Percentiles rank a stretch among this genome's conserved stretches.
Conservation (phyloP, 1,140 invertebrate species). For the Wiebesia pumilae region DNA sequence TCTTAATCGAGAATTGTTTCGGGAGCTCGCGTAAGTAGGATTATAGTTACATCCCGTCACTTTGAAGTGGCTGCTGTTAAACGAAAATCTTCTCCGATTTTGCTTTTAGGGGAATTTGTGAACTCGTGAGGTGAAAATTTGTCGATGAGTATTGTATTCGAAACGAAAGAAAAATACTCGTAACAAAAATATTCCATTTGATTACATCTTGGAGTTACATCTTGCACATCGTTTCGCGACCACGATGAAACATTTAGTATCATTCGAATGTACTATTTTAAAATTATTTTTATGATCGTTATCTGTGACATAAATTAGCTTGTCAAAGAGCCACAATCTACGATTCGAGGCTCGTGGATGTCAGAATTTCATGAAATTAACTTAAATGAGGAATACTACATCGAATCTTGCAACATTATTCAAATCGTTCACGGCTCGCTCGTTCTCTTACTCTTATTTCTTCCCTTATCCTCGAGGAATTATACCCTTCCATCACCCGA, state of each 20-base stretch:
- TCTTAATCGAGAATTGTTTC: neutral
- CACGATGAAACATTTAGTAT: neutral
- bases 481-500: slow-evolving; percentile 33
- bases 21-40: neutral
- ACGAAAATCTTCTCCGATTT: too few species aligned
- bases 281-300: neutral
- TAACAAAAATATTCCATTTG: too few species aligned
- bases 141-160: too few species aligned
- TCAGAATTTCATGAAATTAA: slow-evolving; percentile 42
- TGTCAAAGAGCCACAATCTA: slow-evolving; percentile 9
- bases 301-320: slow-evolving; percentile 23
- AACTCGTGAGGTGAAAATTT: too few species aligned
- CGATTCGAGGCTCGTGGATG: neutral
- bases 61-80: too few species aligned
- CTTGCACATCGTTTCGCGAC: too few species aligned
- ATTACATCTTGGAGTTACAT: too few species aligned
- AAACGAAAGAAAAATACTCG: too few species aligned
- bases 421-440: slow-evolving; percentile 51
- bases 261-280: neutral
- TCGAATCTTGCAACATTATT: slow-evolving; percentile 49
- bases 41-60: too few species aligned
- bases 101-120: too few species aligned
- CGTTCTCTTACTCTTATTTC: slow-evolving; percentile 17
- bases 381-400: slow-evolving; percentile 29
- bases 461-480: slow-evolving; percentile 41